Conservation (phyloP, 2,797 vertebrate species). For the Sparidentex hasta region DNA sequence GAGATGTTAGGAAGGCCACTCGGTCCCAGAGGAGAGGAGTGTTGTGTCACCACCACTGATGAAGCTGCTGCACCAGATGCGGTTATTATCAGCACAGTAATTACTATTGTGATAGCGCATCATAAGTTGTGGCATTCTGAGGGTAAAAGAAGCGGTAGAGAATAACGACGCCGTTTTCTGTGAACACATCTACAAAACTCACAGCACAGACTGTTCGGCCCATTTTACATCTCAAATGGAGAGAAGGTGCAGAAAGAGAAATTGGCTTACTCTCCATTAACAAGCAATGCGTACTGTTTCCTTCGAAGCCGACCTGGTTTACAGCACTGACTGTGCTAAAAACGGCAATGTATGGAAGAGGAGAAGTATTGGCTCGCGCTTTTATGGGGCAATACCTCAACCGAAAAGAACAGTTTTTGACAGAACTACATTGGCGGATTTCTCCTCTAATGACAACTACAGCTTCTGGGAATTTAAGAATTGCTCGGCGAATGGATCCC, state of each 20-base stretch:
- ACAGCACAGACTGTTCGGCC: neutral
- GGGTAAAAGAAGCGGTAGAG: neutral
- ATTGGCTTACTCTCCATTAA: constrained; percentile 12
- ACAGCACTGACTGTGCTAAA: constrained; percentile 1
- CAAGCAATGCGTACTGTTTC: neutral
- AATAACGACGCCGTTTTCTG: constrained; percentile 16
- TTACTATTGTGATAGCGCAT: constrained; percentile 31
- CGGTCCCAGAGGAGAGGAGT: constrained; percentile 5
- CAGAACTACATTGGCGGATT: constrained; percentile 43
- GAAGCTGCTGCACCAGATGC: constrained; percentile 45
- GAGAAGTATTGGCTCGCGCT: constrained; percentile 19
- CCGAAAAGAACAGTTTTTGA: constrained; percentile 26
- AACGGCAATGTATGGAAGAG: constrained; percentile 25
- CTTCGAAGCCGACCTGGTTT: neutral
- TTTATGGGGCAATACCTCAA: constrained; percentile 56
- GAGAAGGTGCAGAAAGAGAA: neutral
- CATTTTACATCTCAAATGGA: constrained; percentile 10
- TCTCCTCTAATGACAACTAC: constrained; percentile 45
- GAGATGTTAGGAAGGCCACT: neutral
- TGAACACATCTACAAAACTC: neutral
- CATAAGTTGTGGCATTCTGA: constrained; percentile 7
- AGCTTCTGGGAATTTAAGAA: constrained; percentile 52
- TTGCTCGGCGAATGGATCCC: constrained; percentile 49
- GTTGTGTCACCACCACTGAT: constrained; percentile 19
- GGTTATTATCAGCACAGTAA: constrained; percentile 12